phyloP scores from a whole-genome alignment of 2,797 vertebrate genomes.

The Columba guinea region DNA sequence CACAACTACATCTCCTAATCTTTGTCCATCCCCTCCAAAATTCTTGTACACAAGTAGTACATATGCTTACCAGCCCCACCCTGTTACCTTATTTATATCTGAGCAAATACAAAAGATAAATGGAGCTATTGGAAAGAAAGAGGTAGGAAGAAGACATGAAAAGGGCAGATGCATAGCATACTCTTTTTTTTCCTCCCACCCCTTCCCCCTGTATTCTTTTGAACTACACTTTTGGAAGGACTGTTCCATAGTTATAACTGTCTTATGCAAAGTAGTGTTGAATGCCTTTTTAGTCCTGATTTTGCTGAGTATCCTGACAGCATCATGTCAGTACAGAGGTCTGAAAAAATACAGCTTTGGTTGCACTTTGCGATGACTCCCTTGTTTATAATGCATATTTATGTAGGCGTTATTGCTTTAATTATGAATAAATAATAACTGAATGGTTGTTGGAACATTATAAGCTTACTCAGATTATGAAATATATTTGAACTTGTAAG shows the following conservation, averaged over 20 bases:
- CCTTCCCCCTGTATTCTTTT: not conserved
- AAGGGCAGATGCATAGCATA: not conserved
- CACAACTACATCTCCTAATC: not conserved
- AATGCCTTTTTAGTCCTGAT: not conserved
- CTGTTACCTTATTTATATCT: not conserved
- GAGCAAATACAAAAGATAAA: not conserved
- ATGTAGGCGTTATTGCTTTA: not conserved
- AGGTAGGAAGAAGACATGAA: not conserved
- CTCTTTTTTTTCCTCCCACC: accelerated
- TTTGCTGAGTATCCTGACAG: not conserved
- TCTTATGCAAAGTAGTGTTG: not conserved
- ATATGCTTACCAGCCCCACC: not conserved
- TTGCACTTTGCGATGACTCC: not conserved
- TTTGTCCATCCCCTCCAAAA: not conserved
- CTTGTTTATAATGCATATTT: not conserved
- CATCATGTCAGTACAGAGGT: not conserved
- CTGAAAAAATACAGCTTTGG: not conserved
- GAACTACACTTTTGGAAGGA: not conserved
- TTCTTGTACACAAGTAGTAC: not conserved
- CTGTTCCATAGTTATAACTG: not conserved
- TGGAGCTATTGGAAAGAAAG: not conserved
- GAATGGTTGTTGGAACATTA: not conserved
- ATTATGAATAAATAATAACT: not conserved
- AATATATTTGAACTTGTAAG: not conserved
- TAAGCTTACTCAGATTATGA: not conserved